Conservation (phyloP, 2,797 vertebrate genomes). For the Calcarius lapponicus region DNA sequence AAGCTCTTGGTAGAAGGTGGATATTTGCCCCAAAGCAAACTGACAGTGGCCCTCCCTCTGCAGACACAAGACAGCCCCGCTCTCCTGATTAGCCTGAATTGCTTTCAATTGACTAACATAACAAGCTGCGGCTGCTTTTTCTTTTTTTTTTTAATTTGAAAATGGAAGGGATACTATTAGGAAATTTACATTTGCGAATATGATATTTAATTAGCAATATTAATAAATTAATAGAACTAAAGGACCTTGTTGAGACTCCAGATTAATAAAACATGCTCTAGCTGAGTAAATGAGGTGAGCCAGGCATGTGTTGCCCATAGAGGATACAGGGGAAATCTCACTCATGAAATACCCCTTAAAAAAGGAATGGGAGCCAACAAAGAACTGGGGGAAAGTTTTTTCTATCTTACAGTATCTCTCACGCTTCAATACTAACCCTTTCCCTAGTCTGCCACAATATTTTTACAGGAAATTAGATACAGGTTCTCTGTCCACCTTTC, state of each 20-base stretch:
- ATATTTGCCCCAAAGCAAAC: constrained; percentile 35
- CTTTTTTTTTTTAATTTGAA: constrained; percentile 59
- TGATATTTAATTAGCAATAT: constrained; percentile 83
- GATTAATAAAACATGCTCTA: constrained; percentile 79
- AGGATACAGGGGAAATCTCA: constrained; percentile 16
- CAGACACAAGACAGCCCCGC: not conserved
- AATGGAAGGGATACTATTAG: constrained; percentile 81
- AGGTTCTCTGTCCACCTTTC: not conserved
- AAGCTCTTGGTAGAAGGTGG: not conserved
- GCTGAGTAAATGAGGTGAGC: constrained; percentile 61
- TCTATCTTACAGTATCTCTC: not conserved
- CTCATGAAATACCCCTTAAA: not conserved
- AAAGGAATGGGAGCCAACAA: not conserved
- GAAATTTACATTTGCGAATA: constrained; percentile 84
- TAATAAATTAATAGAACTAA: constrained; percentile 82
- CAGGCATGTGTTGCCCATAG: not conserved
- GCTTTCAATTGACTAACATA: constrained; percentile 70
- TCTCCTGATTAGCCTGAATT: constrained; percentile 60
- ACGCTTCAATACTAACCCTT: not conserved
- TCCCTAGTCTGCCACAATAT: not conserved
- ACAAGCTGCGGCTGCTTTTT: constrained; percentile 51
- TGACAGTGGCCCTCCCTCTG: not conserved
- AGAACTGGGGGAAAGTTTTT: not conserved
- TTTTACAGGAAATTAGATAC: not conserved
- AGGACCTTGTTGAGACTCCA: constrained; percentile 77